Evolutionary conservation across 2,113 vertebrate species (phyloP).

Genomic region (Python bivittatus): DNA sequence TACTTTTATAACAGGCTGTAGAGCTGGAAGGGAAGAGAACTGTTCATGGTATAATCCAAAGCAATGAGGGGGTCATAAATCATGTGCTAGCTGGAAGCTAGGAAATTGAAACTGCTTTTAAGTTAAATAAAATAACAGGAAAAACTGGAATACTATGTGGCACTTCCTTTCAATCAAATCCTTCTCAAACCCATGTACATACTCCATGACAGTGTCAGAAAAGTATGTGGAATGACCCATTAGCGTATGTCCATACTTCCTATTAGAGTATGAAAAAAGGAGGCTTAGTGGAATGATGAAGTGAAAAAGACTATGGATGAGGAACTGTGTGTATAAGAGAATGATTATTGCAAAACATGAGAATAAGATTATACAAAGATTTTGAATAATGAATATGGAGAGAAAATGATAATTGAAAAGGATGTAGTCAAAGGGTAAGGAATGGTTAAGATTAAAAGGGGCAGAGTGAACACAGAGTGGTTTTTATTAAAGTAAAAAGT

Average conservation of each 20-base stretch:
- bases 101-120: background rate
- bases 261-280: background rate
- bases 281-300: background rate
- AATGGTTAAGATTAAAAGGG: background rate
- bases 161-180: background rate
- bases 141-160: background rate
- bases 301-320: background rate
- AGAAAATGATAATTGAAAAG: background rate
- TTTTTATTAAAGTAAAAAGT: background rate
- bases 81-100: background rate
- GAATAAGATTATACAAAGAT: background rate
- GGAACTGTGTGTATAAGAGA: background rate
- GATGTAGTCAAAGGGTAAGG: background rate
- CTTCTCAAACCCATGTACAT: background rate
- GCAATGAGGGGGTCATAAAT: background rate
- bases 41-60: background rate
- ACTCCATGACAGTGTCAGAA: background rate
- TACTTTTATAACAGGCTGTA: background rate
- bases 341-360: background rate
- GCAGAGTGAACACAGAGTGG: background rate
- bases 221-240: background rate
- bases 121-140: background rate
- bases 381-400: background rate
- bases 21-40: background rate
- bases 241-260: background rate